phyloP scores from a whole-genome alignment of 64 coral and sea anemone species.

The Acropora yongei region DNA sequence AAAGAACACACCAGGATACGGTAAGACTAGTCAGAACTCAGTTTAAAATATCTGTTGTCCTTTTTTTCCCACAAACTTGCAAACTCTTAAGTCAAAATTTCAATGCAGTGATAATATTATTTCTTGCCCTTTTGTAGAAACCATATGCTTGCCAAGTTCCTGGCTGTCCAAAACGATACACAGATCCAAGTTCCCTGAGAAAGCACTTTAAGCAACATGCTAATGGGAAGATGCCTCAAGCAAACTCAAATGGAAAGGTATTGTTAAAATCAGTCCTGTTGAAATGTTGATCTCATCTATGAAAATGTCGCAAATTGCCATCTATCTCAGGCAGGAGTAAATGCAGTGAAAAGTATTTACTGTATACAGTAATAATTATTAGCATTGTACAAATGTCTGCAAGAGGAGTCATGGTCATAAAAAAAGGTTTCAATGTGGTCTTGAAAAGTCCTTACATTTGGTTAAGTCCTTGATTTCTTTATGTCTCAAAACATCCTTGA shows the following conservation, averaged over 20 bases:
- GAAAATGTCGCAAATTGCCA: not conserved
- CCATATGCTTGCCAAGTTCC: slow-evolving; percentile 99
- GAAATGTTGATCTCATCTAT: not conserved
- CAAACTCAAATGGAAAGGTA: slow-evolving; percentile 78
- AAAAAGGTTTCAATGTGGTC: too few relatives aligned
- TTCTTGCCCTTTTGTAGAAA: slow-evolving; percentile 69
- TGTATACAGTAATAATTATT: too few relatives aligned
- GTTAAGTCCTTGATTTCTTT: too few relatives aligned
- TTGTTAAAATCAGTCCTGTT: not conserved
- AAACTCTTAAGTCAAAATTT: too few relatives aligned
- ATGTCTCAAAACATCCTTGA: too few relatives aligned
- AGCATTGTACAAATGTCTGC: too few relatives aligned
- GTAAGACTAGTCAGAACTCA: slow-evolving; percentile 34
- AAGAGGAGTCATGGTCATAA: too few relatives aligned
- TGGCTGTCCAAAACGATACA: slow-evolving; percentile 97
- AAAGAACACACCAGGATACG: slow-evolving; percentile 96
- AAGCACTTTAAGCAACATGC: slow-evolving; percentile 99
- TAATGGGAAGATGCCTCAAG: slow-evolving; percentile 83
- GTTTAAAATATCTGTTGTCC: not conserved
- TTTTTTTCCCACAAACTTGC: not conserved
- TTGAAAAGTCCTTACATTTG: too few relatives aligned
- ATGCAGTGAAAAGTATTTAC: too few relatives aligned
- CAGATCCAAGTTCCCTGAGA: slow-evolving; percentile 93
- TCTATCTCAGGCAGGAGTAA: too few relatives aligned
- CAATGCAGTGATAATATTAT: not conserved